A percentile compares a stretch with the other conserved stretches of the same genome.
These are phyloP conservation scores for Ramphastos sulfuratus DNA, from an alignment of 2,113 vertebrate species.

Conservation along the genomic window DNA sequence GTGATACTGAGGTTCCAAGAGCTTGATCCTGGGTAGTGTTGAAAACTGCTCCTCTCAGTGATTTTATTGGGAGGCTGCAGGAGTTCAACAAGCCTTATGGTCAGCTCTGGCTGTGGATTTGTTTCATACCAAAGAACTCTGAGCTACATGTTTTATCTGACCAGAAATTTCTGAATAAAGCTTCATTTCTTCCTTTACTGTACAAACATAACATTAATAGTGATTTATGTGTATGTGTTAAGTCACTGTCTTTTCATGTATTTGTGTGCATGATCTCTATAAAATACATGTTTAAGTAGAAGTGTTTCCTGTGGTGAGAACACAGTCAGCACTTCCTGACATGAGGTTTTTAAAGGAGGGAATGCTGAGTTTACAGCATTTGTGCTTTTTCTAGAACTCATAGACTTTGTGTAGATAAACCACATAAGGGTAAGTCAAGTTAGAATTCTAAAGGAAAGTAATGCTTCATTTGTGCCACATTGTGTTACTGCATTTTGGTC, in stretches of 20 bases:
- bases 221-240: neutral
- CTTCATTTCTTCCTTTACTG: neutral
- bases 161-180: neutral
- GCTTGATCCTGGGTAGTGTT: neutral
- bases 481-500: neutral
- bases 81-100: neutral
- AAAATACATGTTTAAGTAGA: neutral
- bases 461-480: neutral
- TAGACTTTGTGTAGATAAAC: neutral
- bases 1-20: neutral
- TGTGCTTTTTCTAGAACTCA: neutral
- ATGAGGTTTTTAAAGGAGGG: accelerated
- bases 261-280: neutral
- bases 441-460: neutral
- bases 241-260: neutral
- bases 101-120: neutral
- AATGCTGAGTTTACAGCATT: neutral
- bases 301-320: neutral
- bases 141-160: neutral
- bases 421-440: neutral
- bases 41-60: neutral
- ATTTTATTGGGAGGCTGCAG: neutral
- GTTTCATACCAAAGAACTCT: neutral
- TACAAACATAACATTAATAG: neutral
- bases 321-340: neutral